Percentiles rank a stretch among this genome's conserved stretches.
Conservation (phyloP, 2,888 invertebrate genomes). For the Drosophila melanocephala region DNA sequence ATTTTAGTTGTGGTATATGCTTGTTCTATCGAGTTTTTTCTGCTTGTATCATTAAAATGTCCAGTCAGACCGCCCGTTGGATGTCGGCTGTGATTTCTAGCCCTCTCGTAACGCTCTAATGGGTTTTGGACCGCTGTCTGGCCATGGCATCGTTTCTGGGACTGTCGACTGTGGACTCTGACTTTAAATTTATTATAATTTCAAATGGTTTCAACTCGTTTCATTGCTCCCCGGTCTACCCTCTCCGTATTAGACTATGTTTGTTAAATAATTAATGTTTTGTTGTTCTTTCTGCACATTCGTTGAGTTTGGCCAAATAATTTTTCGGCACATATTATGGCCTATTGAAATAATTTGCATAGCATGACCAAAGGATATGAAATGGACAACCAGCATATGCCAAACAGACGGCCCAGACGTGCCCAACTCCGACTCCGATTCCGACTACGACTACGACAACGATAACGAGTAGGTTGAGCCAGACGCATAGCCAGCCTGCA, state of each 20-base stretch:
- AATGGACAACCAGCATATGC: conserved; percentile 75
- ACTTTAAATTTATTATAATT: conserved; percentile 77
- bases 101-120: conserved; percentile 59
- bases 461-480: conserved; percentile 14
- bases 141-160: conserved; percentile 48
- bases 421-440: conserved; percentile 19
- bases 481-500: conserved; percentile 50
- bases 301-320: conserved; percentile 65
- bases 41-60: conserved; percentile 71
- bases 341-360: conserved; percentile 79
- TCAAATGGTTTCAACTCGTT: conserved; percentile 55
- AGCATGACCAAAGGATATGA: conserved; percentile 75
- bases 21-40: conserved; percentile 34
- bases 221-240: conserved; percentile 1
- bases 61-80: conserved; percentile 70
- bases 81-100: conserved; percentile 68
- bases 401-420: conserved; percentile 43
- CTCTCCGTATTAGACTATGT: conserved; percentile 31
- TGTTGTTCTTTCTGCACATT: conserved; percentile 71
- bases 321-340: conserved; percentile 76
- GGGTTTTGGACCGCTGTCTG: conserved; percentile 63
- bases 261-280: conserved; percentile 76
- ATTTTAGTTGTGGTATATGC: conserved; percentile 22
- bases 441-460: not conserved
- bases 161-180: conserved; percentile 34